Conservation (phyloP, 37 sponge, comb jelly and placozoan species). For the Petrosia ficiformis region DNA sequence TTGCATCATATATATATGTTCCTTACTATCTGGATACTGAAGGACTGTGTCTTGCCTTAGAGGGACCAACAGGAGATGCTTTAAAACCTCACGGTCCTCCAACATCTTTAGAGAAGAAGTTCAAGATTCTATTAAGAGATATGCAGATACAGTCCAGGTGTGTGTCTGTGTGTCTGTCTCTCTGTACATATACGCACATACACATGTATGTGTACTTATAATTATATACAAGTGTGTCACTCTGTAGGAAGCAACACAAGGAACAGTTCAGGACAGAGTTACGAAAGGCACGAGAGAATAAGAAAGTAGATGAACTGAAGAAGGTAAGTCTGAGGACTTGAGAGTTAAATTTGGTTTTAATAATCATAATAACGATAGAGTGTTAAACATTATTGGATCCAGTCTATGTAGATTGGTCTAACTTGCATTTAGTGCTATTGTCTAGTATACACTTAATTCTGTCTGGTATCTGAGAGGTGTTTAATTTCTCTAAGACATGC, state of each 20-base stretch:
- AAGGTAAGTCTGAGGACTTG: constrained; percentile 17
- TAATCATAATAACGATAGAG: constrained; percentile 43
- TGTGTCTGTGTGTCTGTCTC: not conserved
- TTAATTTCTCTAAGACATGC: no score
- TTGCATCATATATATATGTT: constrained; percentile 33
- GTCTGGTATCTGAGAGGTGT: no score
- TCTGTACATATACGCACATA: not conserved
- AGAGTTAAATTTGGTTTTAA: not conserved
- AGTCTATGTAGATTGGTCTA: not conserved
- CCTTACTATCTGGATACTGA: constrained; percentile 52
- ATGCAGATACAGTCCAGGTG: constrained; percentile 45
- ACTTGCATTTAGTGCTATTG: not conserved
- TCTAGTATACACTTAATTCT: not conserved
- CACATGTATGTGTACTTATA: no score
- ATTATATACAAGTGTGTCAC: not conserved
- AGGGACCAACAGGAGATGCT: not conserved
- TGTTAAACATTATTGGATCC: constrained; percentile 58
- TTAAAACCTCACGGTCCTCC: not conserved
- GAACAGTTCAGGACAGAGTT: constrained; percentile 56
- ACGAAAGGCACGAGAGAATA: constrained; percentile 61
- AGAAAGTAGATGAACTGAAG: constrained; percentile 59
- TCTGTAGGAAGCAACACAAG: constrained; percentile 60
- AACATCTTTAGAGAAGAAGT: constrained; percentile 17
- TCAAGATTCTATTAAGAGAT: constrained; percentile 49
- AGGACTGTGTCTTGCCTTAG: constrained; percentile 32